Evolutionary conservation across 1,140 invertebrate genomes (phyloP).

Genomic region (Arion vulgaris): DNA sequence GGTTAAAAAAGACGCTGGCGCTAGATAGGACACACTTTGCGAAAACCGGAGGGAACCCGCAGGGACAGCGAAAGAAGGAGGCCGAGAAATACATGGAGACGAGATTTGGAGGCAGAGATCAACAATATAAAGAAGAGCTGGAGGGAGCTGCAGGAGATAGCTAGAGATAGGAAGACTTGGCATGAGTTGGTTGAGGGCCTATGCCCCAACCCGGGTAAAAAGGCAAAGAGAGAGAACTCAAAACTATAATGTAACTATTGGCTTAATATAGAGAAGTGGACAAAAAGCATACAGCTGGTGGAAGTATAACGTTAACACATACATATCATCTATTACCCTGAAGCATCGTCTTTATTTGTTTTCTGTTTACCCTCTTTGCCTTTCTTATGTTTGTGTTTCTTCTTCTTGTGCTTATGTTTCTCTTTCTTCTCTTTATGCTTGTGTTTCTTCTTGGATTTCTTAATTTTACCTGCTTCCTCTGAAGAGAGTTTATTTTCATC

Average conservation of each 20-base stretch:
- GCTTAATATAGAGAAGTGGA: not conserved
- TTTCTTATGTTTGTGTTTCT: constrained; percentile 37
- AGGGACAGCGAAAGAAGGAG: too few relatives aligned
- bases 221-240: not conserved
- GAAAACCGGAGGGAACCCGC: too few relatives aligned
- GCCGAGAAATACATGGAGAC: too few relatives aligned
- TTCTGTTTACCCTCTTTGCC: constrained; percentile 26
- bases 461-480: constrained; percentile 13
- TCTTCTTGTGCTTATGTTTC: constrained; percentile 37
- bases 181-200: too few relatives aligned
- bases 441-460: constrained; percentile 22
- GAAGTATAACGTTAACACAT: not conserved
- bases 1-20: too few relatives aligned
- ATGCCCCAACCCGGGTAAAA: too few relatives aligned
- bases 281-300: not conserved
- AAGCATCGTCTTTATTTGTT: not conserved
- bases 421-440: constrained; percentile 33
- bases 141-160: too few relatives aligned
- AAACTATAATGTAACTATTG: not conserved
- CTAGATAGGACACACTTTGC: too few relatives aligned
- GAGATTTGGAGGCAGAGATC: too few relatives aligned
- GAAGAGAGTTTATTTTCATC: not conserved
- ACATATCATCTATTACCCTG: not conserved
- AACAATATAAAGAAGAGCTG: too few relatives aligned
- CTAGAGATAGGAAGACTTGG: too few relatives aligned